phyloP scores from a whole-genome alignment of 2,113 vertebrate species.

The Alethe diademata region DNA sequence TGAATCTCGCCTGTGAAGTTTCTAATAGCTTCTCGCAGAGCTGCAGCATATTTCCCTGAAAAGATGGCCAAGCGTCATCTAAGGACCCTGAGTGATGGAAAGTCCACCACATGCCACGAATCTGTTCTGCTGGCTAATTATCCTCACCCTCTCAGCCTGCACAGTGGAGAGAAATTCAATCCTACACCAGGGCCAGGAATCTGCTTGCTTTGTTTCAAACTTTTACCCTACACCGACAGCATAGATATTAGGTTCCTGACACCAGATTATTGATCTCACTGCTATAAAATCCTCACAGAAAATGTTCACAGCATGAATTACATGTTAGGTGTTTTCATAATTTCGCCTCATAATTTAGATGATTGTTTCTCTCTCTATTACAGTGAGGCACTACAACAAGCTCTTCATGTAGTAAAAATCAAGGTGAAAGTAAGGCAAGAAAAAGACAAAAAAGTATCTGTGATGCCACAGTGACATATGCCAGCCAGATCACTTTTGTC shows the following conservation, averaged over 20 bases:
- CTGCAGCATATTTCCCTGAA: background rate
- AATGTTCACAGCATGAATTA: conserved; percentile 2
- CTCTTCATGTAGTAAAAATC: background rate
- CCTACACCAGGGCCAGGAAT: background rate
- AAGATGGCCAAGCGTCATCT: background rate
- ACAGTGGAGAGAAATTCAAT: background rate
- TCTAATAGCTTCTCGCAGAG: background rate
- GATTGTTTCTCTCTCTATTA: background rate
- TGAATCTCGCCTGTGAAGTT: background rate
- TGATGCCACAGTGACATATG: background rate
- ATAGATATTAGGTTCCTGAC: background rate
- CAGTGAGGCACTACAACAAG: background rate
- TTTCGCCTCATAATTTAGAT: background rate
- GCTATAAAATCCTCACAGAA: background rate
- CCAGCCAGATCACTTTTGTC: background rate
- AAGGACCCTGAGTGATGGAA: conserved; percentile 27
- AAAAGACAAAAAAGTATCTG: background rate
- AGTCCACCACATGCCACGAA: conserved; percentile 24
- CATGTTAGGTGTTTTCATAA: background rate
- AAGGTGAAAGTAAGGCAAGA: background rate
- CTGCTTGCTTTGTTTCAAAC: background rate
- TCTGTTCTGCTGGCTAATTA: conserved; percentile 18
- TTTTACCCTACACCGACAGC: background rate
- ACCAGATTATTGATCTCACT: conserved; percentile 9
- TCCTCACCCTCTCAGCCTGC: background rate